Conservation (phyloP, 2,888 invertebrate species). For the Reticulitermes lucifugus region DNA sequence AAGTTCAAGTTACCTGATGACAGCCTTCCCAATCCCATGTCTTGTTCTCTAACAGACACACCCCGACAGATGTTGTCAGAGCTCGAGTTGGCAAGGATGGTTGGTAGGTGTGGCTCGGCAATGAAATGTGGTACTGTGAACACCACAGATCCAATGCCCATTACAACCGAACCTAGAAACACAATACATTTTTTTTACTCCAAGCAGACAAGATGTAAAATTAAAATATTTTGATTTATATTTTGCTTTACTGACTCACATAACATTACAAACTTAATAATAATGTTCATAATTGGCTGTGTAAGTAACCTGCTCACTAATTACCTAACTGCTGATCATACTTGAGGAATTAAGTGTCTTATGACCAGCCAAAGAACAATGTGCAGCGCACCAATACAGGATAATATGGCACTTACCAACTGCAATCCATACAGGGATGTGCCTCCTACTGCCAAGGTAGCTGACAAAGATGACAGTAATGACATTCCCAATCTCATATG, state of each 20-base stretch:
- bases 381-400: too few species aligned
- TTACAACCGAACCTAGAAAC: constrained; percentile 82
- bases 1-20: constrained; percentile 53
- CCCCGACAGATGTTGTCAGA: constrained; percentile 84
- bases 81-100: constrained; percentile 75
- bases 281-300: too few species aligned
- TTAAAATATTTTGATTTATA: too few species aligned
- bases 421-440: constrained; percentile 96
- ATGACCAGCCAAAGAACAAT: too few species aligned
- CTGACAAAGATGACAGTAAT: constrained; percentile 96
- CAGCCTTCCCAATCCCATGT: constrained; percentile 73
- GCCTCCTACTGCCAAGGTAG: constrained; percentile 91
- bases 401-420: constrained; percentile 71
- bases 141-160: constrained; percentile 92
- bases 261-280: too few species aligned
- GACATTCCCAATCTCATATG: constrained; percentile 95
- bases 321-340: too few species aligned
- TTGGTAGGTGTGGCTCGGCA: constrained; percentile 80
- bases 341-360: too few species aligned
- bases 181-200: not conserved
- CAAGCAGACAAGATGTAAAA: too few species aligned
- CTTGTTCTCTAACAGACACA: constrained; percentile 78
- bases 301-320: too few species aligned
- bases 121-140: constrained; percentile 95
- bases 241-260: too few species aligned